These are phyloP conservation scores for Orthosia gracilis DNA, from an alignment of 2,888 invertebrate species.

Conservation along the genomic window DNA sequence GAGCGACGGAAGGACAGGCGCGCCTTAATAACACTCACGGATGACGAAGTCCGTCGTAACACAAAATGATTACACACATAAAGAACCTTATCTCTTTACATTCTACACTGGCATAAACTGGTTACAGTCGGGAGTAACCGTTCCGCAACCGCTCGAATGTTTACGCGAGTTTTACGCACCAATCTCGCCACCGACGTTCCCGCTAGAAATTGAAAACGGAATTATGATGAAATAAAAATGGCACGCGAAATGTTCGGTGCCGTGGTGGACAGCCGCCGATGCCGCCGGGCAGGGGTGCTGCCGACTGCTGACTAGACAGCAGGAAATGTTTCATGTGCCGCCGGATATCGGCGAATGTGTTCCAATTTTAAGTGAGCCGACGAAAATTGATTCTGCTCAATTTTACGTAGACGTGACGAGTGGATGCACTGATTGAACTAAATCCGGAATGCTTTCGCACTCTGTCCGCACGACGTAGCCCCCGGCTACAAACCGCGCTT, in stretches of 20 bases:
- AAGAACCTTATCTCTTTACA: constrained; percentile 89
- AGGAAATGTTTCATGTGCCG: constrained; percentile 80
- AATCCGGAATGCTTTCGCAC: constrained; percentile 72
- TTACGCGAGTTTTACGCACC: constrained; percentile 89
- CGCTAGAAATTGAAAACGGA: constrained; percentile 88
- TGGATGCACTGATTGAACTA: constrained; percentile 77
- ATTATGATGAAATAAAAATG: constrained; percentile 88
- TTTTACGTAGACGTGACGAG: constrained; percentile 78
- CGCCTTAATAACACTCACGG: constrained; percentile 85
- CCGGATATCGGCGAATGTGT: constrained; percentile 83
- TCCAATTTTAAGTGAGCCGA: constrained; percentile 81
- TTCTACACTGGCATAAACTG: constrained; percentile 86
- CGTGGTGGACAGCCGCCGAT: constrained; percentile 50
- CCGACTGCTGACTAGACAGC: constrained; percentile 73
- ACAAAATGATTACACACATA: constrained; percentile 89
- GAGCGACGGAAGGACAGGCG: constrained; percentile 69
- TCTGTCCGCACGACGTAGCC: constrained; percentile 67
- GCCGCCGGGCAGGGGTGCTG: constrained; percentile 41
- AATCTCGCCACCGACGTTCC: constrained; percentile 81
- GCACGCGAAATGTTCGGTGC: constrained; percentile 71
- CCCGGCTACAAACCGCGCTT: constrained; percentile 53
- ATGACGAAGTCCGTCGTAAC: constrained; percentile 84
- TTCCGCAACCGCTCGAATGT: constrained; percentile 86
- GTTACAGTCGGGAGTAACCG: constrained; percentile 86
- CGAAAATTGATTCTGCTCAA: constrained; percentile 80